These are phyloP conservation scores for Lophius americanus DNA, from an alignment of 2,797 vertebrate species.

Conservation along the genomic window DNA sequence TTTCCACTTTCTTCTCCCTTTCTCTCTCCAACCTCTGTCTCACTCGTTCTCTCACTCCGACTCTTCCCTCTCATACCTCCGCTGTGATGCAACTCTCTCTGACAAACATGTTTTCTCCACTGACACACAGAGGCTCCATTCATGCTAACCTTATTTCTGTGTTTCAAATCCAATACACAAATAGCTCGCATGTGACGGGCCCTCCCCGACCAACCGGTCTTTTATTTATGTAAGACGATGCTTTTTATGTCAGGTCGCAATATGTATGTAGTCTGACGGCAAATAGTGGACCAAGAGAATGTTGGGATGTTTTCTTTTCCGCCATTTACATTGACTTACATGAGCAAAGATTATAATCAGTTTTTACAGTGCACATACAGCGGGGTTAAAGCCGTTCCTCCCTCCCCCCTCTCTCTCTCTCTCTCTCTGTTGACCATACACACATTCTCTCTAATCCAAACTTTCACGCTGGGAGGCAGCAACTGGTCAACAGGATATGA, in stretches of 20 bases:
- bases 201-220: constrained; percentile 26
- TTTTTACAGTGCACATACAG: constrained; percentile 15
- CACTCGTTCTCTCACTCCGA: not conserved
- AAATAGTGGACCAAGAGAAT: constrained; percentile 19
- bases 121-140: constrained; percentile 68
- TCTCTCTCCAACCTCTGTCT: constrained; percentile 18
- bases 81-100: constrained; percentile 53
- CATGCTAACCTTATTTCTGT: constrained; percentile 58
- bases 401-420: not conserved
- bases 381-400: not conserved
- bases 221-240: constrained; percentile 64
- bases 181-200: constrained; percentile 43
- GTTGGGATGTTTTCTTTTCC: constrained; percentile 17
- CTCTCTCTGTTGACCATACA: not conserved
- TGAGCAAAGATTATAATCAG: constrained; percentile 28
- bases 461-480: constrained; percentile 45
- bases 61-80: constrained; percentile 46
- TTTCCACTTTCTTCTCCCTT: constrained; percentile 11
- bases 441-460: constrained; percentile 45
- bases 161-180: constrained; percentile 45
- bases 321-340: constrained; percentile 19
- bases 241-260: constrained; percentile 61
- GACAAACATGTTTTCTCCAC: constrained; percentile 75
- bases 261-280: constrained; percentile 45
- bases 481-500: constrained; percentile 75